phyloP scores from a whole-genome alignment of 2,888 invertebrate genomes.

The Rhimphoctona megacephalus region DNA sequence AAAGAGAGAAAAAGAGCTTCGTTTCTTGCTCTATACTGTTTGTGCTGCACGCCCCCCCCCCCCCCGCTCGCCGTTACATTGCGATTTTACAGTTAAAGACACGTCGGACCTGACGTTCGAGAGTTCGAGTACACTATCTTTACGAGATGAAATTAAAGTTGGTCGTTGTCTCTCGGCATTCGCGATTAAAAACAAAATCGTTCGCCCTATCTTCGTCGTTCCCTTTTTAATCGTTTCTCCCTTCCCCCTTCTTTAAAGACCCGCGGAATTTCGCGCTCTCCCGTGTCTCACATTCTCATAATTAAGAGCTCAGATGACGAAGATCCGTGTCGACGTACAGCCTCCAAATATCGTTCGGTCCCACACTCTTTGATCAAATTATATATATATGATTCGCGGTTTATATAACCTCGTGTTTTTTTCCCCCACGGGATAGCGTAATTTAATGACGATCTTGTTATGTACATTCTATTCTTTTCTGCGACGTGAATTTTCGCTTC shows the following conservation, averaged over 20 bases:
- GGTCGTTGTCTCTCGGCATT: slow-evolving; percentile 72
- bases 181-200: slow-evolving; percentile 68
- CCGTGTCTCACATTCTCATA: slow-evolving; percentile 38
- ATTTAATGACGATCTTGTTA: slow-evolving; percentile 22
- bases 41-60: slow-evolving; percentile 65
- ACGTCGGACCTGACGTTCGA: slow-evolving; percentile 62
- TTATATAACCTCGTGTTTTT: background rate
- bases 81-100: slow-evolving; percentile 79
- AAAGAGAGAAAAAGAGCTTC: slow-evolving; percentile 66
- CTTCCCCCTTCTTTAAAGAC: background rate
- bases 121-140: slow-evolving; percentile 54
- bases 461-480: background rate
- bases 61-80: slow-evolving; percentile 23
- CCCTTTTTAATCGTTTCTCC: slow-evolving; percentile 5
- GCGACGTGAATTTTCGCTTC: background rate
- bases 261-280: slow-evolving; percentile 25
- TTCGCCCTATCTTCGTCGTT: slow-evolving; percentile 40
- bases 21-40: slow-evolving; percentile 70
- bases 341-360: slow-evolving; percentile 41
- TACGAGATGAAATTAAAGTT: slow-evolving; percentile 74
- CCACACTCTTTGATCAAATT: slow-evolving; percentile 22
- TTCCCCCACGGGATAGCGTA: background rate
- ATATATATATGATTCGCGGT: background rate
- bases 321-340: slow-evolving; percentile 21
- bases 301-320: slow-evolving; percentile 64